phyloP scores from a whole-genome alignment of 2,797 vertebrate species.

The Sternarchorhynchus goeldii region DNA sequence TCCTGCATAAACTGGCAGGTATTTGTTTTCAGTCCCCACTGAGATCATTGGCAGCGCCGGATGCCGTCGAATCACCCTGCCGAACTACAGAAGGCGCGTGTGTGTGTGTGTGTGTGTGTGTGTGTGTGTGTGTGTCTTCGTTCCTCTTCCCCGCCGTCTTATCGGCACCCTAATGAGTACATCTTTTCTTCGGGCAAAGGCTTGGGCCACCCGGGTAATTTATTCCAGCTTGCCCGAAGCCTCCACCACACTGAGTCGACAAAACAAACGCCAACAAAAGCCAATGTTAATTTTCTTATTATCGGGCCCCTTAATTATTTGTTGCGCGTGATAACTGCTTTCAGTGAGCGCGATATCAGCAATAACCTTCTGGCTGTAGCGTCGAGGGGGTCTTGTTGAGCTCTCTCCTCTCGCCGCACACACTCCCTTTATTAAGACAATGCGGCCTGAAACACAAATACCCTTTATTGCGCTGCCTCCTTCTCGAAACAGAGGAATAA shows the following conservation, averaged over 20 bases:
- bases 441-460: constrained; percentile 87
- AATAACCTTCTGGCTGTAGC: constrained; percentile 98
- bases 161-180: constrained; percentile 63
- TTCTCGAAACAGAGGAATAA: constrained; percentile 91
- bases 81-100: constrained; percentile 38
- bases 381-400: constrained; percentile 92
- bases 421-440: constrained; percentile 88
- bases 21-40: constrained; percentile 28
- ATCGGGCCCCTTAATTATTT: constrained; percentile 97
- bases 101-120: too few relatives aligned
- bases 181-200: constrained; percentile 65
- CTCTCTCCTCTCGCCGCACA: constrained; percentile 73
- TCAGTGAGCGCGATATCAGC: constrained; percentile 95
- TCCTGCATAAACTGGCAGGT: background rate
- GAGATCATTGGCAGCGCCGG: constrained; percentile 47
- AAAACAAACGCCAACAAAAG: constrained; percentile 86
- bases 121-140: constrained; percentile 3
- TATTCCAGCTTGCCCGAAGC: constrained; percentile 67
- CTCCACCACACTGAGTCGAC: constrained; percentile 82
- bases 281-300: constrained; percentile 98
- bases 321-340: constrained; percentile 98
- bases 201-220: constrained; percentile 69
- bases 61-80: constrained; percentile 43
- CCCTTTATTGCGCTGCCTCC: constrained; percentile 90
- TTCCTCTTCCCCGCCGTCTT: constrained; percentile 51